Percentiles rank a stretch among this genome's conserved stretches.
Conservation (phyloP, 2,888 invertebrate genomes). For the Cerastis leucographa region DNA sequence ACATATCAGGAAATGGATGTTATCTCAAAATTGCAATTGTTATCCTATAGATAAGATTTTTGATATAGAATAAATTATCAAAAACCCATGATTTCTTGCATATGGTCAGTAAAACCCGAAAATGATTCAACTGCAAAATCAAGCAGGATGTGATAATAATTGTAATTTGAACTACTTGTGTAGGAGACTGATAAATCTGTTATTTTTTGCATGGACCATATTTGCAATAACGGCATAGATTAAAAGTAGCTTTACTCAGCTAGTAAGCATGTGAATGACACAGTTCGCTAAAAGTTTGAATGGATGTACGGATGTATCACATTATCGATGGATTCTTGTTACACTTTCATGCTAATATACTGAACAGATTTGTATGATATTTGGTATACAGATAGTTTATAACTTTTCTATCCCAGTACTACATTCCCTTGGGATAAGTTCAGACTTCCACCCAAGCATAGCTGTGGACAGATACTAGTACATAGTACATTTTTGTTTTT, state of each 20-base stretch:
- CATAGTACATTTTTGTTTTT: background rate
- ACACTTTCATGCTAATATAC: background rate
- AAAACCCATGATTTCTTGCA: background rate
- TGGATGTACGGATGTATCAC: too few species aligned
- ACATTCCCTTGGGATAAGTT: background rate
- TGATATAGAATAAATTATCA: too few species aligned
- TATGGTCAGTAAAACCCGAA: background rate
- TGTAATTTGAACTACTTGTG: constrained; percentile 16
- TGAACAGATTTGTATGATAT: background rate
- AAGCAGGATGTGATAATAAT: constrained; percentile 28
- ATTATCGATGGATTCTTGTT: too few species aligned
- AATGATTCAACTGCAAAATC: background rate
- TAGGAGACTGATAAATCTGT: too few species aligned
- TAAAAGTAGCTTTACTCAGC: background rate
- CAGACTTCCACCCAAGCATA: background rate
- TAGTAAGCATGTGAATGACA: background rate
- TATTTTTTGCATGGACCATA: background rate
- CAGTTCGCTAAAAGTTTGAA: too few species aligned
- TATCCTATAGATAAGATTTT: background rate
- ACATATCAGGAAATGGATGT: background rate
- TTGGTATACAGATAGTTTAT: background rate
- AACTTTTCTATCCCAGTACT: background rate
- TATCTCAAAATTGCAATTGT: background rate
- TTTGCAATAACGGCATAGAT: constrained; percentile 24
- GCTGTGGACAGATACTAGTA: background rate